These are phyloP conservation scores for Tiliacea citrago DNA, from an alignment of 2,888 invertebrate genomes.

Conservation along the genomic window DNA sequence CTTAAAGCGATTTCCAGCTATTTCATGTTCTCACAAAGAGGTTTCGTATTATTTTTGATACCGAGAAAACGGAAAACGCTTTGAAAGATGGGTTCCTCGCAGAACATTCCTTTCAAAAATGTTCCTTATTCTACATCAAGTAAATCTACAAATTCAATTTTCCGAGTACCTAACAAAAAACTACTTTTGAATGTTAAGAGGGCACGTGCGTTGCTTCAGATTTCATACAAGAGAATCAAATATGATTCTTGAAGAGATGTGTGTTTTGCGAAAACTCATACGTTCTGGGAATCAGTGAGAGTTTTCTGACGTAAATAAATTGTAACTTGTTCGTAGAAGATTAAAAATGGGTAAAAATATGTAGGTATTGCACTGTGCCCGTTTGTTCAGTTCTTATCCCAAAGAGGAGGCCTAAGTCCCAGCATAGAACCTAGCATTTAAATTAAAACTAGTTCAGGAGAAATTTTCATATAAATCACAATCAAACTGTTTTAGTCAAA, in stretches of 20 bases:
- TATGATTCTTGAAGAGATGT: neutral
- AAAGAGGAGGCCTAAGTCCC: too few species aligned
- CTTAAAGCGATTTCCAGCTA: slow-evolving; percentile 3
- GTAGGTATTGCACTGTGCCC: neutral
- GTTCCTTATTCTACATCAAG: neutral
- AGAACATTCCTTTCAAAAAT: neutral
- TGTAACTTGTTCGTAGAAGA: neutral
- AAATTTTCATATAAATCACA: neutral
- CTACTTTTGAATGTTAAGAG: slow-evolving; percentile 6
- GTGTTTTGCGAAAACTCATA: slow-evolving; percentile 1
- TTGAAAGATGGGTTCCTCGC: neutral
- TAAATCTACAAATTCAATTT: slow-evolving; percentile 12
- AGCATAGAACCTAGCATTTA: neutral
- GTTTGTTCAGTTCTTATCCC: neutral
- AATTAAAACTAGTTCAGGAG: neutral
- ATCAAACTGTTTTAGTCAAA: neutral
- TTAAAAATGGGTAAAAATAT: neutral
- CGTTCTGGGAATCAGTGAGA: slow-evolving; percentile 2
- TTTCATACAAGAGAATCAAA: neutral
- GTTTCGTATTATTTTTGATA: slow-evolving; percentile 23
- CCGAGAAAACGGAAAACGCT: slow-evolving; percentile 6
- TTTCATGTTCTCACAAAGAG: slow-evolving; percentile 6
- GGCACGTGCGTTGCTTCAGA: neutral
- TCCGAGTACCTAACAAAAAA: slow-evolving; percentile 15
- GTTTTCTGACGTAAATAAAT: neutral